A percentile compares a stretch with the other conserved stretches of the same genome.
These are phyloP conservation scores for Volucella zonaria DNA, from an alignment of 2,888 invertebrate species.

Conservation along the genomic window DNA sequence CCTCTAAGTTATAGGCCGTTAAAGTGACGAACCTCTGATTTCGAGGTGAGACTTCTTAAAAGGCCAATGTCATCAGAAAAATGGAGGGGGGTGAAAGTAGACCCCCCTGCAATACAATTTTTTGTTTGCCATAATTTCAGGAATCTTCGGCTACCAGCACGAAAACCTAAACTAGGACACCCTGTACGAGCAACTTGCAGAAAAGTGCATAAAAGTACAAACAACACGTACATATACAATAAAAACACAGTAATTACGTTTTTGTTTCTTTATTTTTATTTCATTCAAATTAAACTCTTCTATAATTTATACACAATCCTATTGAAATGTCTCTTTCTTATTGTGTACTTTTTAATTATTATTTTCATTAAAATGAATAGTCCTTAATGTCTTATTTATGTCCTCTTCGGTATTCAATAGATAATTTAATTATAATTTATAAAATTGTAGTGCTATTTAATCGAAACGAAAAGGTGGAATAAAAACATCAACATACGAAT, in stretches of 20 bases:
- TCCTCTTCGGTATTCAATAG: conserved; percentile 66
- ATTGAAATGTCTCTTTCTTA: conserved; percentile 67
- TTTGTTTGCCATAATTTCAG: too few species aligned
- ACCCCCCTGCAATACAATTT: too few species aligned
- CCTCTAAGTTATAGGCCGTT: too few species aligned
- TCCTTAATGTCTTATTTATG: conserved; percentile 67
- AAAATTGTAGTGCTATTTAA: conserved; percentile 67
- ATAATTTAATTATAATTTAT: conserved; percentile 72
- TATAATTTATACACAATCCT: conserved; percentile 71
- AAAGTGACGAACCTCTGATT: too few species aligned
- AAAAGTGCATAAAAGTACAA: background rate
- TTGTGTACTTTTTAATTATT: conserved; percentile 63
- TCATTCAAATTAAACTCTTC: conserved; percentile 74
- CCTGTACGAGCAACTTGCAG: background rate
- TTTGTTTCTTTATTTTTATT: conserved; percentile 67
- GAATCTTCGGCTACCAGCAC: too few species aligned
- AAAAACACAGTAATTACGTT: background rate
- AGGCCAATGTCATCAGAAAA: too few species aligned
- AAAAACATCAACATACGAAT: conserved; percentile 56
- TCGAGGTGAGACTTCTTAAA: too few species aligned
- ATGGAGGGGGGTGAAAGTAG: too few species aligned
- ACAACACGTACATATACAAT: background rate
- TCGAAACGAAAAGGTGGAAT: conserved; percentile 60
- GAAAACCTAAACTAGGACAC: too few species aligned
- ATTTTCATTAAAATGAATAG: conserved; percentile 58